phyloP scores from a whole-genome alignment of 2,888 invertebrate species.

The Agrochola lota region DNA sequence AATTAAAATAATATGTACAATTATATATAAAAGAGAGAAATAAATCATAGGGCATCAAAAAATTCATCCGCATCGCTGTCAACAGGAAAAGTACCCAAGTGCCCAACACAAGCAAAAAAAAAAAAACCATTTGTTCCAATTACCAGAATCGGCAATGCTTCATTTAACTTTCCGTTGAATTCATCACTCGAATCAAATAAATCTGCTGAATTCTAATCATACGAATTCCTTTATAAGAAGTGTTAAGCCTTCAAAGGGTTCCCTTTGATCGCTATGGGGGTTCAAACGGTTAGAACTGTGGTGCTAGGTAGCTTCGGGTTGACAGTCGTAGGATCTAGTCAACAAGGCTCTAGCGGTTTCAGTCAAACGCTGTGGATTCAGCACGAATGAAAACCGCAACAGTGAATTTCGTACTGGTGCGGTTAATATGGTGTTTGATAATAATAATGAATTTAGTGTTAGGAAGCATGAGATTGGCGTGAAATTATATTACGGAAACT shows the following conservation, averaged over 20 bases:
- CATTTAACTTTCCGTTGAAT: background rate
- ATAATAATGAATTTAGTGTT: constrained; percentile 29
- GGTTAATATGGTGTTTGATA: constrained; percentile 10
- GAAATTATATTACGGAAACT: background rate
- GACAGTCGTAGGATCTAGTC: constrained; percentile 38
- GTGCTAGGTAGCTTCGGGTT: constrained; percentile 30
- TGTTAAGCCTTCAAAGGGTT: constrained; percentile 18
- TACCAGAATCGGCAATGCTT: background rate
- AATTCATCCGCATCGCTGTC: too few relatives aligned
- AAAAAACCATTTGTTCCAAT: background rate
- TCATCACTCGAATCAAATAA: constrained; percentile 20
- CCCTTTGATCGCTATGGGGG: constrained; percentile 22
- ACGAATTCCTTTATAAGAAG: constrained; percentile 2
- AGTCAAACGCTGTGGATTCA: constrained; percentile 35
- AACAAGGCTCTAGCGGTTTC: constrained; percentile 47
- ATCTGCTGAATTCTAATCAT: constrained; percentile 7
- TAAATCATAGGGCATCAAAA: too few relatives aligned
- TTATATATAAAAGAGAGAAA: too few relatives aligned
- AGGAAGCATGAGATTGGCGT: constrained; percentile 16
- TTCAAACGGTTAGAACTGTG: constrained; percentile 40
- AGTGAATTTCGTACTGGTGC: constrained; percentile 23
- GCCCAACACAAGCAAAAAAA: too few relatives aligned
- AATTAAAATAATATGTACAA: too few relatives aligned
- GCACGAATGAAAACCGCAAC: constrained; percentile 52
- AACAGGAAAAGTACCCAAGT: too few relatives aligned